Evolutionary conservation across 30 jellyfish, hydroid and myxozoan genomes (phyloP).

Genomic region (Pelagia noctiluca): DNA sequence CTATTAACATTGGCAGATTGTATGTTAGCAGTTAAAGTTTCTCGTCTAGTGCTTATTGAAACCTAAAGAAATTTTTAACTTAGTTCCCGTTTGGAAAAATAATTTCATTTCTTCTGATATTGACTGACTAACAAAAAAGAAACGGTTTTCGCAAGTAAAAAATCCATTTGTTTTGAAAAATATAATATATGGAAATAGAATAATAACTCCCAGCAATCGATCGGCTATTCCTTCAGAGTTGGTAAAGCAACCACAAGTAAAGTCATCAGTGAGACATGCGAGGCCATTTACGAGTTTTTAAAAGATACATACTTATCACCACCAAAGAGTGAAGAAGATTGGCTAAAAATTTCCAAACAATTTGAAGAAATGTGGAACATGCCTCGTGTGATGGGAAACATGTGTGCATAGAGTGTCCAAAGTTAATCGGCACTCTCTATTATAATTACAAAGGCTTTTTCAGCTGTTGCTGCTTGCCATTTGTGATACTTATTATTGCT

Average conservation of each 20-base stretch:
- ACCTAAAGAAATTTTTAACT: no score
- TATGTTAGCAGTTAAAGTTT: no score
- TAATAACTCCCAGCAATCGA: slow-evolving; percentile 67
- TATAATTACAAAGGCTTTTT: slow-evolving; percentile 54
- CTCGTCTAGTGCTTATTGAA: no score
- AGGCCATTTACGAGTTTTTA: slow-evolving; percentile 25
- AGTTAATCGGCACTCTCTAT: slow-evolving; percentile 24
- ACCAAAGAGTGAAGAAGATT: not conserved
- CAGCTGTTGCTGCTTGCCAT: slow-evolving; percentile 65
- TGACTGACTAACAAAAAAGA: no score
- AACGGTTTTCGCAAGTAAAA: no score
- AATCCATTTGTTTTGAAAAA: no score
- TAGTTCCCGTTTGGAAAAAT: no score
- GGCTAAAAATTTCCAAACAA: slow-evolving; percentile 5
- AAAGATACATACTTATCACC: not conserved
- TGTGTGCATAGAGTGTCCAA: slow-evolving; percentile 46
- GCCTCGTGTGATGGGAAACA: slow-evolving; percentile 67
- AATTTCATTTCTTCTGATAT: no score
- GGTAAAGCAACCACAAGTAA: slow-evolving; percentile 42
- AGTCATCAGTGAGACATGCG: slow-evolving; percentile 35
- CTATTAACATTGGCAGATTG: no score
- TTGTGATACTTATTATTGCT: slow-evolving; percentile 51
- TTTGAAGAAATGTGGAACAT: slow-evolving; percentile 40
- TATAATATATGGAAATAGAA: no score
- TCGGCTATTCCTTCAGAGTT: slow-evolving; percentile 40